These are phyloP conservation scores for Battus philenor DNA, from an alignment of 1,140 invertebrate genomes.

Conservation along the genomic window DNA sequence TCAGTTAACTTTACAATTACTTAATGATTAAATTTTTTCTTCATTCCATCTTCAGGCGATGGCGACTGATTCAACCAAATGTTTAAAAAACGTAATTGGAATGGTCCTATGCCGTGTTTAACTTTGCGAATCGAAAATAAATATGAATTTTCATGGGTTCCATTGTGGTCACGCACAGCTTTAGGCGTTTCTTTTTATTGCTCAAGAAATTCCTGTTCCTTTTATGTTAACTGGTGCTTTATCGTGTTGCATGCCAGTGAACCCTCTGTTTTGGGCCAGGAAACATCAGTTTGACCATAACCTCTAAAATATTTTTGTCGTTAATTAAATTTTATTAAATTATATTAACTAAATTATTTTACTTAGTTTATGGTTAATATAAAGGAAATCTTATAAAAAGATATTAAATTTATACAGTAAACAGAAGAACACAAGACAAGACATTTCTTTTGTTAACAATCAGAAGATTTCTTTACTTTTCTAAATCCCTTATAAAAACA, in stretches of 20 bases:
- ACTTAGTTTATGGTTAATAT: not conserved
- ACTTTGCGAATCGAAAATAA: constrained; percentile 50
- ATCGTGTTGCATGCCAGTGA: constrained; percentile 59
- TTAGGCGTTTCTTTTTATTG: constrained; percentile 56
- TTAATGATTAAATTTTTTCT: too few relatives aligned
- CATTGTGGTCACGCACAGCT: constrained; percentile 56
- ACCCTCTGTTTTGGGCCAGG: constrained; percentile 33
- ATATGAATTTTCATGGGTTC: constrained; percentile 54
- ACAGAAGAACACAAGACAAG: too few relatives aligned
- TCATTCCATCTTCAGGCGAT: too few relatives aligned
- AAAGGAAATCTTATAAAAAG: too few relatives aligned
- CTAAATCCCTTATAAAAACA: too few relatives aligned
- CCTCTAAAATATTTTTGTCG: constrained; percentile 6
- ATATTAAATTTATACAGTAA: too few relatives aligned
- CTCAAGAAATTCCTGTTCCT: constrained; percentile 56
- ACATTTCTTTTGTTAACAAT: too few relatives aligned
- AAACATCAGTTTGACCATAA: too few relatives aligned
- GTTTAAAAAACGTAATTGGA: constrained; percentile 23
- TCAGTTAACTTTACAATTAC: too few relatives aligned
- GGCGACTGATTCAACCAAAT: too few relatives aligned
- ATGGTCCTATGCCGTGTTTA: constrained; percentile 32
- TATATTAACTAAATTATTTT: too few relatives aligned
- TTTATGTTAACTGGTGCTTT: constrained; percentile 65
- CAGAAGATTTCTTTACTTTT: too few relatives aligned
- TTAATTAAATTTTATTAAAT: not conserved